A percentile compares a stretch with the other conserved stretches of the same genome.
Conservation (phyloP, 1,140 invertebrate genomes). For the Mercenaria mercenaria region DNA sequence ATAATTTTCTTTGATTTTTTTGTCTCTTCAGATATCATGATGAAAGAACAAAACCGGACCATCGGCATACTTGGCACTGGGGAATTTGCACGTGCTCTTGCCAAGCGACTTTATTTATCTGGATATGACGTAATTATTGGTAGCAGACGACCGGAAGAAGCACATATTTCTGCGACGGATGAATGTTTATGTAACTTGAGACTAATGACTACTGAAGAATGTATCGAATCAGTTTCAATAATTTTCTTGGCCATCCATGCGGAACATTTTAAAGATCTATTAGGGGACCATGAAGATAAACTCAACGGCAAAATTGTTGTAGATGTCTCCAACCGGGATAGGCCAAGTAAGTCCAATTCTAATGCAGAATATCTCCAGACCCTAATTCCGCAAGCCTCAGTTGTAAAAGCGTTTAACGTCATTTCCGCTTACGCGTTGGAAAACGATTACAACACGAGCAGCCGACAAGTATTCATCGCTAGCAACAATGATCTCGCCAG, state of each 20-base stretch:
- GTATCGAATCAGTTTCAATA: constrained; percentile 74
- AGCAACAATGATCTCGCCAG: constrained; percentile 74
- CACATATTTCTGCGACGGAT: constrained; percentile 70
- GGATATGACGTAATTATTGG: constrained; percentile 83
- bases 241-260: constrained; percentile 80
- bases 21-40: constrained; percentile 40
- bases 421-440: constrained; percentile 82
- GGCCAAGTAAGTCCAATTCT: constrained; percentile 69
- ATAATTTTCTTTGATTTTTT: too few relatives aligned
- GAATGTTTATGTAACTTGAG: constrained; percentile 75
- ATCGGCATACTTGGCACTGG: constrained; percentile 84
- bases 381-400: constrained; percentile 69
- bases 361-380: constrained; percentile 80
- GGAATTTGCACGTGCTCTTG: constrained; percentile 81
- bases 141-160: constrained; percentile 77
- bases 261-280: constrained; percentile 76
- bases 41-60: not conserved
- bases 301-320: constrained; percentile 78
- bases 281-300: constrained; percentile 58
- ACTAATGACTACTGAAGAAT: constrained; percentile 74
- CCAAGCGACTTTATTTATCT: constrained; percentile 76
- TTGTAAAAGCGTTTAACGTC: constrained; percentile 84
- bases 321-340: constrained; percentile 81
- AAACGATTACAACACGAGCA: constrained; percentile 69
- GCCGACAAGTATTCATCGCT: constrained; percentile 78